phyloP scores from a whole-genome alignment of 2,888 invertebrate species.

The Troilus luridus region DNA sequence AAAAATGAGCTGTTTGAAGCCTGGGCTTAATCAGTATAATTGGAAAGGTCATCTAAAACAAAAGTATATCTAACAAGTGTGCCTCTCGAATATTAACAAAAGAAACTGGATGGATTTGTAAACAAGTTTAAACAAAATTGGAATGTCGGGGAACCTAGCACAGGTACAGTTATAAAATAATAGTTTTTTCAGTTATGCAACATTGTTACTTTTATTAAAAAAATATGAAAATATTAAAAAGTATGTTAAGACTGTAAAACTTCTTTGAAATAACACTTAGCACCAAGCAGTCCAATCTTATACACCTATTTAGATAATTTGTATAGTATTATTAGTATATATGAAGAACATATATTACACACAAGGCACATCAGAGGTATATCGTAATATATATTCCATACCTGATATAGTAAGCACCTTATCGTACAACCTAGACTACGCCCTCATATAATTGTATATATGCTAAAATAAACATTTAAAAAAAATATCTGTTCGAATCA shows the following conservation, averaged over 20 bases:
- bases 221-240: slow-evolving; percentile 58
- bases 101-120: background rate
- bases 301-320: slow-evolving; percentile 16
- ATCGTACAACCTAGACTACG: slow-evolving; percentile 45
- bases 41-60: background rate
- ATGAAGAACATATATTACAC: slow-evolving; percentile 48
- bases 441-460: slow-evolving; percentile 45
- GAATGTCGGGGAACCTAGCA: slow-evolving; percentile 49
- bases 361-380: slow-evolving; percentile 58
- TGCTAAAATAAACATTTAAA: slow-evolving; percentile 50
- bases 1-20: slow-evolving; percentile 9
- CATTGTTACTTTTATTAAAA: slow-evolving; percentile 56
- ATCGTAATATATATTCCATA: slow-evolving; percentile 56
- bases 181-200: slow-evolving; percentile 44
- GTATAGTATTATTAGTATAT: slow-evolving; percentile 47
- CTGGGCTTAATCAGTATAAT: background rate
- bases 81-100: slow-evolving; percentile 45
- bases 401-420: slow-evolving; percentile 58
- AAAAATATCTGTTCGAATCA: slow-evolving; percentile 44
- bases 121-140: background rate
- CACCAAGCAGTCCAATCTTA: slow-evolving; percentile 57
- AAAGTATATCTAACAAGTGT: slow-evolving; percentile 27
- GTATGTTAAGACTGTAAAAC: slow-evolving; percentile 53
- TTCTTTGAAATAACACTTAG: slow-evolving; percentile 56
- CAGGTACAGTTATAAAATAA: slow-evolving; percentile 51